Evolutionary conservation across 1,140 invertebrate genomes (phyloP).

Genomic region (Colletes gigas): DNA sequence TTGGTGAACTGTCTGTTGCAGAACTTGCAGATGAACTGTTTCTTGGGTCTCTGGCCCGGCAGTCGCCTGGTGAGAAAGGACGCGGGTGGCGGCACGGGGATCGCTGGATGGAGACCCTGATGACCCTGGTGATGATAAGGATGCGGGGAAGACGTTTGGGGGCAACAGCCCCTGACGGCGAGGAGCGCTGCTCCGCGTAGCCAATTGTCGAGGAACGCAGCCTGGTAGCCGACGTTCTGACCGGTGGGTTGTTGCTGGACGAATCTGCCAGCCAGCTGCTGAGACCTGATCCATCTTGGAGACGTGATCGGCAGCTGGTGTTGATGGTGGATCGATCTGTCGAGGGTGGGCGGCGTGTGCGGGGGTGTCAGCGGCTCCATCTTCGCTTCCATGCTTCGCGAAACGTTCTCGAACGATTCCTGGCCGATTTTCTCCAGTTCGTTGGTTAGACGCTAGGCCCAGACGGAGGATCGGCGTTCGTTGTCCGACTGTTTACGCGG

Average conservation of each 20-base stretch:
- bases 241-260: constrained; percentile 70
- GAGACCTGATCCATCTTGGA: constrained; percentile 56
- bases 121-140: constrained; percentile 75
- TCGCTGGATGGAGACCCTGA: constrained; percentile 70
- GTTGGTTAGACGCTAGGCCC: too few species aligned
- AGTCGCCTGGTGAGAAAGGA: constrained; percentile 76
- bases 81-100: constrained; percentile 82
- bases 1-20: constrained; percentile 97
- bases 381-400: constrained; percentile 55
- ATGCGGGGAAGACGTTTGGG: constrained; percentile 62
- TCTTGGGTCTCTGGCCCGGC: constrained; percentile 88
- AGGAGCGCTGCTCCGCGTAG: constrained; percentile 85
- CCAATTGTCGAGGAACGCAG: constrained; percentile 87
- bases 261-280: constrained; percentile 40
- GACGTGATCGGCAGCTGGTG: constrained; percentile 56
- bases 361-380: constrained; percentile 85
- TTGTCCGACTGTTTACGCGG: constrained; percentile 7
- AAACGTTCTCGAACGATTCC: too few species aligned
- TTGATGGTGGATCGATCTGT: constrained; percentile 56
- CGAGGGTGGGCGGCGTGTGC: constrained; percentile 85
- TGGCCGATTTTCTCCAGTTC: too few species aligned
- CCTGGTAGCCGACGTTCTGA: constrained; percentile 78
- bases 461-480: background rate
- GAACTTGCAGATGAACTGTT: constrained; percentile 97
- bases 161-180: constrained; percentile 72